Conservation (phyloP, 2,113 vertebrate species). For the Chloebia gouldiae region DNA sequence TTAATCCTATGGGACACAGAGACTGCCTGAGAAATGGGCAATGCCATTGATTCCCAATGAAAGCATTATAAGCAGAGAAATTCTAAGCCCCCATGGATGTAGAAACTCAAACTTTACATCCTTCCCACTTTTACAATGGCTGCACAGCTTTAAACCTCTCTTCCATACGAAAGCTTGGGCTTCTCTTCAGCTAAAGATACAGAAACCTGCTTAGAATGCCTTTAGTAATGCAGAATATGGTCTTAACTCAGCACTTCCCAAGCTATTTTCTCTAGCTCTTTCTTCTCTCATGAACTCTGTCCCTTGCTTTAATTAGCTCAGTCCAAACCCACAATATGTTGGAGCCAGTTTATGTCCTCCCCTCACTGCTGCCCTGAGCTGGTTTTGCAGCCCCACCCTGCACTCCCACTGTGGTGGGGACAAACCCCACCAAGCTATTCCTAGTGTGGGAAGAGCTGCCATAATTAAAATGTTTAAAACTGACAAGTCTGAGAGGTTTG, state of each 20-base stretch:
- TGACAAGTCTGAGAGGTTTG: neutral
- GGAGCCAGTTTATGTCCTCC: neutral
- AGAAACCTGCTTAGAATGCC: neutral
- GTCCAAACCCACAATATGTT: neutral
- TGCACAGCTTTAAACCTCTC: neutral
- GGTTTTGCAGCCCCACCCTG: neutral
- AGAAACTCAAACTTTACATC: neutral
- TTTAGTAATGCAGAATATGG: neutral
- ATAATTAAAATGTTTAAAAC: neutral
- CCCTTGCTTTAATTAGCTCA: neutral
- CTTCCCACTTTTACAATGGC: neutral
- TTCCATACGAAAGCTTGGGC: neutral
- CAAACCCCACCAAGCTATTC: neutral
- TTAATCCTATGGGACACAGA: slow-evolving; percentile 15
- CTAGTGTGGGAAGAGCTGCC: neutral
- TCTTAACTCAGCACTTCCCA: neutral
- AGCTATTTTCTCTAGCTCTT: neutral
- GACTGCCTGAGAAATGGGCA: slow-evolving; percentile 45
- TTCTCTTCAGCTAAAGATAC: neutral
- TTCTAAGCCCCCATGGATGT: neutral
- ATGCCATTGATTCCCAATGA: slow-evolving; percentile 5
- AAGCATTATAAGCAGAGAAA: neutral
- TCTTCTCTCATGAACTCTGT: neutral
- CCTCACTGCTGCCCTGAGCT: neutral
- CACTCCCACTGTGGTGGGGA: neutral